These are phyloP conservation scores for Benitochromis conjunctus DNA, from an alignment of 2,113 vertebrate genomes.

Conservation along the genomic window DNA sequence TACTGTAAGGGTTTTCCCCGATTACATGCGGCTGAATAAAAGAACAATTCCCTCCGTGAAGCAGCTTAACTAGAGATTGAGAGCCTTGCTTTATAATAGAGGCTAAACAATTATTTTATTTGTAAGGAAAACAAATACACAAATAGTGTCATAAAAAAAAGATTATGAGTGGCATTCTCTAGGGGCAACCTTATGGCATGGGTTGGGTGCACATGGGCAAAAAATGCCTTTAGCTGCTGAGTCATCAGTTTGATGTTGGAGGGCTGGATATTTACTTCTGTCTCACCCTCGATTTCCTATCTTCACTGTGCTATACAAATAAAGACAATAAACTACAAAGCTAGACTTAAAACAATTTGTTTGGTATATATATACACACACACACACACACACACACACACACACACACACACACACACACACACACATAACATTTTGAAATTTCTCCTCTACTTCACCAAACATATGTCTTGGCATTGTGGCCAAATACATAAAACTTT, in stretches of 20 bases:
- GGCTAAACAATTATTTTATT: neutral
- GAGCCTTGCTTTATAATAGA: neutral
- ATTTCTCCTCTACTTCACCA: neutral
- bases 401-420: too few relatives aligned
- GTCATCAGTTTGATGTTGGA: neutral
- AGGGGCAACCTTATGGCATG: neutral
- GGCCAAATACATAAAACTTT: neutral
- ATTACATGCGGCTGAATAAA: neutral
- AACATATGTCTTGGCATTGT: neutral
- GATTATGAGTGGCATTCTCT: neutral
- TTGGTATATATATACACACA: neutral
- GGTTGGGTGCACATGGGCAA: neutral
- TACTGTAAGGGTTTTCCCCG: conserved; percentile 37
- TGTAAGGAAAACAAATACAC: neutral
- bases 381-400: too few relatives aligned
- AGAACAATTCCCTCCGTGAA: neutral
- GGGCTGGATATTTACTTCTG: neutral
- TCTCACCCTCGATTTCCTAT: neutral
- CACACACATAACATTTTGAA: too few relatives aligned
- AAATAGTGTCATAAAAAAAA: neutral
- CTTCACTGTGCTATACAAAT: neutral
- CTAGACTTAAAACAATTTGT: neutral
- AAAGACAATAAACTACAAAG: neutral
- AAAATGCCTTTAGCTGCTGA: neutral
- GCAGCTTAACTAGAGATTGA: neutral